Evolutionary conservation across 1,140 invertebrate genomes (phyloP), one percentile per base, ranked within the genome.

Genomic region (Drosophila aff.): DNA sequence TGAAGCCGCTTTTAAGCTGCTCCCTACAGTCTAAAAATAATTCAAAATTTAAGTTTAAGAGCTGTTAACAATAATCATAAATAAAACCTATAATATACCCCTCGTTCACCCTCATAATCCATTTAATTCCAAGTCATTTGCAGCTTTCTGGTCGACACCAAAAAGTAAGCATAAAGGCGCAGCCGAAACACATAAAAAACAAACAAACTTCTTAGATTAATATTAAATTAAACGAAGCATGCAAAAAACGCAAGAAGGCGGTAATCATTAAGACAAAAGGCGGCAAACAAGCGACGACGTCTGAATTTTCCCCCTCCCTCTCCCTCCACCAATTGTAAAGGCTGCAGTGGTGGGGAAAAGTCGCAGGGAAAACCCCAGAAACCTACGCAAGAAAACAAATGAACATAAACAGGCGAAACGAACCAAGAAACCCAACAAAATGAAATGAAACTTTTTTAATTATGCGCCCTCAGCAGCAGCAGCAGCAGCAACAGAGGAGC

Each of bases 371-470:
- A 90, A 81, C 85, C 77, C 85, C 80, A 90, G 80, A 90, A 90
- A 90, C 62, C 81, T 67, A 82, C 85, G 83, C 75, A 90, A 90
- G 85, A 87, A 86, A 91, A 90, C 85, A 92, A 92, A 90, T 92
- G 82, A 92, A 86, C 82, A 83, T 90, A 87, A 90, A 83, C 78
- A 91, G 89, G 73, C 82, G 80, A 91, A 91, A 92, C 83, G 81
- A 91, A 89, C 85, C 86, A 82, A 91, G 91, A 87, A 92, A 91
- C 84, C 82, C 90, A 85, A 91, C 90, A 92, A 92, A 92, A 92
- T 92, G 85, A 91, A 92, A 92, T 92, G 91, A 92, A 92, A 92
- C 91, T 92, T 92, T 92, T 92, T 92, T 92, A 92, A 92, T 92
- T 92, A 92, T 92, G 85, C 90, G 87, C 76, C 82, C 81, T 83